Conservation (phyloP, 2,113 vertebrate genomes). For the Microcebus lehilahytsara region DNA sequence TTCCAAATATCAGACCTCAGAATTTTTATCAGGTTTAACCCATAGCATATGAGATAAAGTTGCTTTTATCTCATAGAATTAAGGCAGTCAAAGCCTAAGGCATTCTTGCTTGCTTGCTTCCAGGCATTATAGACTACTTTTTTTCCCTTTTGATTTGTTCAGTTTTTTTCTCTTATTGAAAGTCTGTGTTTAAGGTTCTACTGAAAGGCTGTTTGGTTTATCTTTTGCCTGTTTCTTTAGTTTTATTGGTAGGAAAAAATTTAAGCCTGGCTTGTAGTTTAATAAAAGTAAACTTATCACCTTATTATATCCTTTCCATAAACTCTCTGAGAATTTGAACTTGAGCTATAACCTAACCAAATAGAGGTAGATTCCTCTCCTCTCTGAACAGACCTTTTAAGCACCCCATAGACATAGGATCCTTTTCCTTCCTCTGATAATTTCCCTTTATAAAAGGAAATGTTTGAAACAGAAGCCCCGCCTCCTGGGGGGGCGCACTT, state of each 20-base stretch:
- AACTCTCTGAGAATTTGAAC: conserved; percentile 51
- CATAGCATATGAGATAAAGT: not conserved
- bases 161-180: not conserved
- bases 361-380: not conserved
- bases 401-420: not conserved
- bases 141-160: not conserved
- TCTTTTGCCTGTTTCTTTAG: conserved; percentile 45
- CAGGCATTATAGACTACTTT: not conserved
- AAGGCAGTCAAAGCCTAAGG: not conserved
- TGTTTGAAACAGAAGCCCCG: not conserved
- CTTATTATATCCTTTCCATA: conserved; percentile 45
- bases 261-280: conserved; percentile 46
- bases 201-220: not conserved
- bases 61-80: not conserved
- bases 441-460: not conserved
- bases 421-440: not conserved
- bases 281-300: conserved; percentile 57
- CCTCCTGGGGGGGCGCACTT: not conserved
- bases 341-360: conserved; percentile 2
- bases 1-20: not conserved
- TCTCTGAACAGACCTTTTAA: not conserved
- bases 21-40: not conserved
- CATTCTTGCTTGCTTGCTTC: not conserved
- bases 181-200: not conserved
- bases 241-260: conserved; percentile 20